Evolutionary conservation across 2,888 invertebrate genomes (phyloP), one percentile per base, ranked within the genome.

Genomic region (Octonoba sinensis): DNA sequence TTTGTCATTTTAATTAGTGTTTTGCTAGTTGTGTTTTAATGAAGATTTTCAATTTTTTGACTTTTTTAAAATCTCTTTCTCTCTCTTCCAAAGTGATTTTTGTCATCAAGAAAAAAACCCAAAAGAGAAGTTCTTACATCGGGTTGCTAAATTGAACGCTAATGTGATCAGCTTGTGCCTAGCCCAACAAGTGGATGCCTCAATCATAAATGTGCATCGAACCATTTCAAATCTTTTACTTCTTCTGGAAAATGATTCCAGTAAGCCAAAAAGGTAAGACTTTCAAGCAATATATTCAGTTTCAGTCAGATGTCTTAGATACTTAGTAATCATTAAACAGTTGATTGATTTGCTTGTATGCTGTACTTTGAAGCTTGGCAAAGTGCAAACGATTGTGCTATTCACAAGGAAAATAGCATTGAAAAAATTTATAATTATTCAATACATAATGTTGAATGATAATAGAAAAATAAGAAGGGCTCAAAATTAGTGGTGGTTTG

Each of bases 81-180:
- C 15, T 60, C 13, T 60, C 13, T 44, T 36, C 46, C 11, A 8
- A 36, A 95, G 95, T 88, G 96, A 96, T 89, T 95, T 95, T 90
- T 93, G 93, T 87, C 91, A 91, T 85, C 92, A 92, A 87, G 93
- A 92, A 86, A 36, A 36, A 36, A 90, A 94, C 88, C 91, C 91
- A 64, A 92, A 93, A 87, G 91, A 92, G 86, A 93, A 93, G 87
- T 94, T 96, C 88, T 91, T 91, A 85, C 91, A 92, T 85, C 92
- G 93, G 89, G 93, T 94, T 77, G 92, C 93, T 60, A 92, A 93
- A 83, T 91, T 96, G 84, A 94, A 95, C 89, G 92, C 93, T 86
- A 95, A 95, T 87, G 91, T 95, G 82, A 89, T 95, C 86, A 93
- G 93, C 88, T 89, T 95, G 85, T 95, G 94, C 87, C 92, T 93